Conservation (phyloP, 2,113 vertebrate genomes). For the Chionis minor region DNA sequence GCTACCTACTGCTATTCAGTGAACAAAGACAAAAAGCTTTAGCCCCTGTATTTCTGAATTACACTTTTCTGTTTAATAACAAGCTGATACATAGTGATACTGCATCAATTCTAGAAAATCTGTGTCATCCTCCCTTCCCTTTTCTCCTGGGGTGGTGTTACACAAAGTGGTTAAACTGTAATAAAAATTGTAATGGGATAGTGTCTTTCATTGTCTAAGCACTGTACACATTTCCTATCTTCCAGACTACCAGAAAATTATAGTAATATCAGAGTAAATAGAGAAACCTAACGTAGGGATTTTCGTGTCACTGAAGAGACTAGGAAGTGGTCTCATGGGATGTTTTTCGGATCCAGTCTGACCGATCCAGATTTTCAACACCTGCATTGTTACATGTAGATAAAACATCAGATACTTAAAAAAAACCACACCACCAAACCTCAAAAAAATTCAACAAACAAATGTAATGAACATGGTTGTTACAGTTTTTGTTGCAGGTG, state of each 20-base stretch:
- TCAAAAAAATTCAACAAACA: neutral
- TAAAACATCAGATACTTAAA: neutral
- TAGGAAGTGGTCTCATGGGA: neutral
- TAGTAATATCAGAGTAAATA: neutral
- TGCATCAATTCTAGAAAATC: neutral
- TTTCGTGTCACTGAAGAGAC: neutral
- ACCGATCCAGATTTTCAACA: neutral
- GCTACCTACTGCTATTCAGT: constrained; percentile 23
- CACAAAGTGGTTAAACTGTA: constrained; percentile 21
- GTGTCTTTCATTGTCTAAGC: neutral
- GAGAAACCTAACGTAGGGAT: neutral
- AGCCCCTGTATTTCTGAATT: constrained; percentile 43
- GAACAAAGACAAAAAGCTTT: constrained; percentile 59
- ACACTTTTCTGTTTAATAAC: constrained; percentile 30
- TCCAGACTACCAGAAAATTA: neutral
- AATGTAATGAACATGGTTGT: neutral
- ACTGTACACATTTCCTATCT: neutral
- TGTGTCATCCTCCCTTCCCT: neutral
- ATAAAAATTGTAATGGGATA: constrained; percentile 16
- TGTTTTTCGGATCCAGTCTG: neutral
- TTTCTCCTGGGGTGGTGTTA: neutral
- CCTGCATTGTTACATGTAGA: neutral
- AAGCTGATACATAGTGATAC: neutral
- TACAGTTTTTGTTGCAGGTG: neutral
- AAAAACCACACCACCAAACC: neutral